Conservation (phyloP, 2,888 invertebrate species). For the Lydus trimaculatus region DNA sequence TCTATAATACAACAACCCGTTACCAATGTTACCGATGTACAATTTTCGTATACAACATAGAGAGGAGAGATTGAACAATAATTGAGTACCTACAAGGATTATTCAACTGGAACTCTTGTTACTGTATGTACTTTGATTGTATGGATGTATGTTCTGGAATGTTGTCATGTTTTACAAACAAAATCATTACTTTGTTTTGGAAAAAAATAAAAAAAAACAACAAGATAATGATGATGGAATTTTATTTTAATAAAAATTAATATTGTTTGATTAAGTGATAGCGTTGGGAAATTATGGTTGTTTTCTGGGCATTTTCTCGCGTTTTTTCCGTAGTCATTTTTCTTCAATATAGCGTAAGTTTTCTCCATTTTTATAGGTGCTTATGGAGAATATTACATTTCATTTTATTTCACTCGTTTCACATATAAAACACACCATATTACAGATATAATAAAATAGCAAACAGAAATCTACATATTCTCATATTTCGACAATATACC, state of each 20-base stretch:
- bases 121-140: neutral
- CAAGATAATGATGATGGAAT: neutral
- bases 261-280: neutral
- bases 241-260: neutral
- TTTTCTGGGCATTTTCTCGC: neutral
- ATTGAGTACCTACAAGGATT: slow-evolving; percentile 2
- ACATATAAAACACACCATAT: neutral
- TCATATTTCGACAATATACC: neutral
- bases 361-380: neutral
- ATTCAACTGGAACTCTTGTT: neutral
- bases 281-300: neutral
- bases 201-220: too few relatives aligned
- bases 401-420: neutral
- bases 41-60: neutral
- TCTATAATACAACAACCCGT: neutral
- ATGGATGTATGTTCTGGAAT: neutral
- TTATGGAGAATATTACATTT: neutral
- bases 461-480: neutral
- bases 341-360: neutral
- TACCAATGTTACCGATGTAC: neutral
- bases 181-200: too few relatives aligned
- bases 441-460: neutral
- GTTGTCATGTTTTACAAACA: neutral
- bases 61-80: neutral
- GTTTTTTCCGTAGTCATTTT: neutral